phyloP scores from a whole-genome alignment of 2,888 invertebrate species.

The Mantis religiosa region DNA sequence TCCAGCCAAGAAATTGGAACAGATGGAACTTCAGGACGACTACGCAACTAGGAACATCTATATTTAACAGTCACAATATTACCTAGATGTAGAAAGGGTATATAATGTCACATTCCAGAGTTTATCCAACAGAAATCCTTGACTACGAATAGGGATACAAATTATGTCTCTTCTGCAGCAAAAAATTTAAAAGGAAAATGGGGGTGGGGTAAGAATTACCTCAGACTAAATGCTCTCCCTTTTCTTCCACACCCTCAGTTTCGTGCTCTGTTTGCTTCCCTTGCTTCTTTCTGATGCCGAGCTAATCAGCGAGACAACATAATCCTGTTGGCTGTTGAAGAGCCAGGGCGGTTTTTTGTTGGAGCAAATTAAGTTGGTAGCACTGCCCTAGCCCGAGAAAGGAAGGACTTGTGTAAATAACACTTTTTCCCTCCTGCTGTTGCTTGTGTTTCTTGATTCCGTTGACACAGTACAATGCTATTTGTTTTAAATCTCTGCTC shows the following conservation, averaged over 20 bases:
- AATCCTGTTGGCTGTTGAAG: background rate
- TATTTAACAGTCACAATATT: no score
- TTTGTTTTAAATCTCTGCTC: background rate
- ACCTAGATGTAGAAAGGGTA: no score
- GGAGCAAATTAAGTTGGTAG: background rate
- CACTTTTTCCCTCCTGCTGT: background rate
- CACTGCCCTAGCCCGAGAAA: background rate
- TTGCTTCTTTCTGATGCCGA: background rate
- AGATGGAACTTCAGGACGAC: no score
- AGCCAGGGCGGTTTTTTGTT: background rate
- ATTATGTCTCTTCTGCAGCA: no score
- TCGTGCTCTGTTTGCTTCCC: background rate
- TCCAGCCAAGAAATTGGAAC: no score
- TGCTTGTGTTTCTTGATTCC: background rate
- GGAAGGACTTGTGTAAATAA: background rate
- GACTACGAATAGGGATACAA: no score
- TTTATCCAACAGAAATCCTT: no score
- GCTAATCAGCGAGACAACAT: background rate
- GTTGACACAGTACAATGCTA: background rate
- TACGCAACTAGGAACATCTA: no score
- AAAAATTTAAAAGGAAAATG: no score
- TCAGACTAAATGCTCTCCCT: no score
- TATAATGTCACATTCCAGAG: no score
- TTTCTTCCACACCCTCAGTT: background rate
- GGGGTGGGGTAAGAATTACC: no score